Evolutionary conservation across 2,797 vertebrate genomes (phyloP), one percentile per base, ranked within the genome.

Genomic region (Chiroxiphia lanceolata): DNA sequence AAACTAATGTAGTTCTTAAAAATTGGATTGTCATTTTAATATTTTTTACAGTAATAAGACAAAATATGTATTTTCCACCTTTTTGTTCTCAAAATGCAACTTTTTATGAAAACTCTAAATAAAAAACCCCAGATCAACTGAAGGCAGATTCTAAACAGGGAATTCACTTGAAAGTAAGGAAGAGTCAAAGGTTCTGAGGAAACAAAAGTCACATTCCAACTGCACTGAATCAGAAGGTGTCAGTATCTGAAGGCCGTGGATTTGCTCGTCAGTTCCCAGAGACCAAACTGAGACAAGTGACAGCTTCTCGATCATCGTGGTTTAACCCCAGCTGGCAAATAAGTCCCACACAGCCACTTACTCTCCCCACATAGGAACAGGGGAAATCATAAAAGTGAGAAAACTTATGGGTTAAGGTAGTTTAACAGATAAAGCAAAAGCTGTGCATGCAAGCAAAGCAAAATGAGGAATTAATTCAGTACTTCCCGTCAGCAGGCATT

Each of bases 81-180:
- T 36, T 42, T 82, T 48, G 16, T 68, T 91, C 45, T 68, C 38
- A 75, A 87, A 94, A 64, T 38, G 11, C 5, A 83, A 71, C 31
- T 25, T 69, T n/a, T 51, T 15, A 61, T 15, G 45, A 45, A 82
- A 84, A 67, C 6, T 80, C 70, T 10, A 48, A 80, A 60, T 11
- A 45, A 63, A 77, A 75, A 6, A 1, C 1, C 0, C 1, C 19
- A 47, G 38, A 65, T 8, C 10, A 77, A 10, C 4, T 44, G 29
- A 71, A 80, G 34, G 6, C 15, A 83, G 26, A 82, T 57, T 79
- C 53, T 75, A 71, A 67, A 75, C 25, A 56, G 9, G 8, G 11
- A 87, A 83, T 48, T 48, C 3, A 64, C 44, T 36, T 61, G n/a
- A 90, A 79, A 75, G 69, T 8, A 10, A 68, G 36, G 48, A 80